Evolutionary conservation across 2,888 invertebrate species (phyloP), one percentile per base, ranked within the genome.

Genomic region (Andrena praecox): DNA sequence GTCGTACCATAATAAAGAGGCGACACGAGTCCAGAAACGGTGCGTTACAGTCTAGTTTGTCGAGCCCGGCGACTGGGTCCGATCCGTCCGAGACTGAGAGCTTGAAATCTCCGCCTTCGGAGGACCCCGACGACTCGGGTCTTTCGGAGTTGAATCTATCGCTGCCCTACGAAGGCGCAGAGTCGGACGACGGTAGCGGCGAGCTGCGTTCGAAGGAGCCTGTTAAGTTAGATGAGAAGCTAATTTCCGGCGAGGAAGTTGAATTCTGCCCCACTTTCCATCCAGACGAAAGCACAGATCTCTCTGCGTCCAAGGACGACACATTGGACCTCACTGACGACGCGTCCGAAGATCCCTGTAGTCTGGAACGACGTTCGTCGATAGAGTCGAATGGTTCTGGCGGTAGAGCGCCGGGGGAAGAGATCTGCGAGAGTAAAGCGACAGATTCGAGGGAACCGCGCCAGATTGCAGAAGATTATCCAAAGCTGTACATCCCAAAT

Each of bases 1-100:
- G 93, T 54, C 92, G 93, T 77, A 92, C 92, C 7, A 91, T 93
- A 35, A 77, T 91, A 85, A 91, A 90, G 77, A 90, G 82, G 68
- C 90, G 78, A 6, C 75, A 63, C 1, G 89, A 89, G 1, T 42
- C 54, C 7, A 87, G 50, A 42, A 87, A 79, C 12, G 29, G 52
- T 33, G 16, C 20, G 4, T 63, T 73, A 6, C 77, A 31, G 66
- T 27, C 60, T 59, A 64, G 73, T 27, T 24, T 77, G 8, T n/a
- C 68, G 4, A 80, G 72, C 74, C 29, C 62, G n/a, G 35, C 54
- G 27, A 59, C 24, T 8, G 73, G 42, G 1, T 48, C 56, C 7
- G 68, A 81, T n/a, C 20, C 62, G 6, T 31, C 5, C 52, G 56
- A 50, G 24, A 12, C n/a, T 10, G 35, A 63, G 6, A 70, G 54